Base-by-base conservation (phyloP, 64 coral and sea anemone species). In the Orbicella faveolata region DNA sequence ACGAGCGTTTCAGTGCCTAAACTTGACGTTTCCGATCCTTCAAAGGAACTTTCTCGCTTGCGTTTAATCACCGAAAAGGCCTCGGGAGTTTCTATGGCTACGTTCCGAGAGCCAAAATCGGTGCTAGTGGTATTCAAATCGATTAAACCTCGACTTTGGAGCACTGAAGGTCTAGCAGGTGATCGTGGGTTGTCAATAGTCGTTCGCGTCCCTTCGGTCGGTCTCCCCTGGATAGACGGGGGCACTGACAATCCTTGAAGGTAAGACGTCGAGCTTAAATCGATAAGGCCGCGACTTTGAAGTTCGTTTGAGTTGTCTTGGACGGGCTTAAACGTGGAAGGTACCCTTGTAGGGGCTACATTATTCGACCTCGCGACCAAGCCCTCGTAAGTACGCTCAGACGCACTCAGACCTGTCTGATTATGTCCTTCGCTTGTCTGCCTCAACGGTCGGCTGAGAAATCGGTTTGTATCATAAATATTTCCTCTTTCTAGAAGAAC, bases 231-330 rank as follows among this genome's bases (percentile, higher is more conserved):
- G 39, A 20, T n/a, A 52, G 21, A 19, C 10, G 75, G 36, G 9
- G 75, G 37, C 10, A 6, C 36, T 52, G 63, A 18, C 39, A 85
- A 72, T 73, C 41, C 82, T 48, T 70, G 36, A 23, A 85, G 65
- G 39, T 85, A 85, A 1, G 65, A 85, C 1, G 82, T 85, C 68
- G 82, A 85, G 36, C 82, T 85, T 72, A 85, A 85, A 85, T 85
- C 82, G 20, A 85, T 85, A 18, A 85, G 82, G 0, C 82, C 82
- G 21, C 64, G 82, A 23, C 82, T 52, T 26, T 85, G 82, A 52
- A 85, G 82, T 37, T 72, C 63, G 13, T 85, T 12, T 3, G 82
- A 26, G 18, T 17, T 17, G 9, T 18, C 82, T 73, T 85, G 1
- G 18, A 25, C 9, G 34, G 34, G 23, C 20, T 15, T 11, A 34